Conservation (phyloP, 2,888 invertebrate genomes). For the Coecobrya sp. region DNA sequence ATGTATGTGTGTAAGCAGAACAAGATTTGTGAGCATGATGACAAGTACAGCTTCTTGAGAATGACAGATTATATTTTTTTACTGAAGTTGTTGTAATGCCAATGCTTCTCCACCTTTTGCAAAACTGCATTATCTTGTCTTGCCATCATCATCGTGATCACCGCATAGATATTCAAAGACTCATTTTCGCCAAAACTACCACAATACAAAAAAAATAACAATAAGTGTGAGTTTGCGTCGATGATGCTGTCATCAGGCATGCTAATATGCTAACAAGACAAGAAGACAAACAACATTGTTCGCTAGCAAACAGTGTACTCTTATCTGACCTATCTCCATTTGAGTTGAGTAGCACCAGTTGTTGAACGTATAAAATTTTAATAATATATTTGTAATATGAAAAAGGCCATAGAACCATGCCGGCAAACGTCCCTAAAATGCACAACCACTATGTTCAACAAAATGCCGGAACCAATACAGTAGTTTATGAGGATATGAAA, state of each 20-base stretch:
- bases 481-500: not conserved
- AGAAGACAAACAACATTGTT: conserved; percentile 9
- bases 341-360: not conserved
- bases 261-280: conserved; percentile 60
- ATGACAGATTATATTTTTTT: conserved; percentile 59
- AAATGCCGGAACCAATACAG: conserved; percentile 47
- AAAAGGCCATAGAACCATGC: conserved; percentile 27
- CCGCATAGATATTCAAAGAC: conserved; percentile 41
- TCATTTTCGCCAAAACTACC: not conserved
- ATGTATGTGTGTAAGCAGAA: conserved; percentile 24
- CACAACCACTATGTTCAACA: not conserved
- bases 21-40: conserved; percentile 48
- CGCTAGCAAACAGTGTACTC: not conserved
- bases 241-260: conserved; percentile 43
- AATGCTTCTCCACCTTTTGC: conserved; percentile 16
- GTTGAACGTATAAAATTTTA: not conserved
- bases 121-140: conserved; percentile 66
- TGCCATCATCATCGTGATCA: conserved; percentile 42
- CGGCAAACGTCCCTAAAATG: not conserved
- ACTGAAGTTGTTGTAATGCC: not conserved
- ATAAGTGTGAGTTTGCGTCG: not conserved
- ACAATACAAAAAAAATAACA: not conserved
- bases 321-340: conserved; percentile 14
- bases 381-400: not conserved
- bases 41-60: conserved; percentile 57